A percentile compares a stretch with the other conserved stretches of the same genome.
Conservation (phyloP, 2,113 vertebrate species). For the Sinocyclocheilus anophthalmus region DNA sequence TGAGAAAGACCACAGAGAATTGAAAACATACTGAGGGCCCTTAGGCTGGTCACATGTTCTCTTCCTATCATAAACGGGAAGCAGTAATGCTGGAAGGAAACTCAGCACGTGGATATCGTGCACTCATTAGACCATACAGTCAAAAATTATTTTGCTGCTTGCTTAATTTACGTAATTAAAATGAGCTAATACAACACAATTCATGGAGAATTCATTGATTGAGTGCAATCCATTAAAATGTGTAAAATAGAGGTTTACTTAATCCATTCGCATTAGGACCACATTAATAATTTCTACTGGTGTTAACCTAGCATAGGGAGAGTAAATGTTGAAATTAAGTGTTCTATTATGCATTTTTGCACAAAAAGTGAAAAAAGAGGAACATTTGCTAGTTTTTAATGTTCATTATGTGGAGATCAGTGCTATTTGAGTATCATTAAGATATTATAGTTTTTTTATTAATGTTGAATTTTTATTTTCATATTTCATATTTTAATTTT, state of each 20-base stretch:
- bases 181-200: constrained; percentile 1
- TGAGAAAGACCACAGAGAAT: constrained; percentile 11
- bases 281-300: not conserved
- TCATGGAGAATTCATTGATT: not conserved
- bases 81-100: not conserved
- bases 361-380: not conserved
- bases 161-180: constrained; percentile 4
- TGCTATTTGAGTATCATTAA: too few relatives aligned
- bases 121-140: not conserved
- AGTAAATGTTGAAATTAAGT: not conserved
- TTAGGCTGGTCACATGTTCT: not conserved
- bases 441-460: too few relatives aligned
- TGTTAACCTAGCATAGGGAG: not conserved
- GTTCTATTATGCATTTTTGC: not conserved
- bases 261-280: not conserved
- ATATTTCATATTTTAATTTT: too few relatives aligned
- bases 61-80: not conserved
- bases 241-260: not conserved
- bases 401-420: not conserved
- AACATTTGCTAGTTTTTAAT: not conserved
- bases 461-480: too few relatives aligned
- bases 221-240: constrained; percentile 7
- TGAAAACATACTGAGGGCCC: constrained; percentile 4
- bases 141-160: not conserved
- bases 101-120: not conserved